Base-by-base conservation (phyloP, 35 echinoderm and acorn worm genomes). In the Lytechinus variegatus region DNA sequence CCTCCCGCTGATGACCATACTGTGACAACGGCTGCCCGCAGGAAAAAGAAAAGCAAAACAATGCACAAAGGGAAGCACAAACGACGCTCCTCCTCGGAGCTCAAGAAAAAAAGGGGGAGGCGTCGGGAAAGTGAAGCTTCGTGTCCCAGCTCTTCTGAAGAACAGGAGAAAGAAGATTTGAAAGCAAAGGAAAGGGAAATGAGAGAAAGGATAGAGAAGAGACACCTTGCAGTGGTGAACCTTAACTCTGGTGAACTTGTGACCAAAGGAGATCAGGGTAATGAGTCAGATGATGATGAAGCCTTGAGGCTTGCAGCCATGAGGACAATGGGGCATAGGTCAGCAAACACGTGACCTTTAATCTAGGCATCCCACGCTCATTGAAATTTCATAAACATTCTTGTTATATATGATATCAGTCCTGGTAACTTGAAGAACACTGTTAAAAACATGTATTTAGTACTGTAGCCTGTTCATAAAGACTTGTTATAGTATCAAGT, bases 261-360 rank as follows among this genome's bases (percentile, higher is more conserved):
- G 29, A 44, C 28, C 52, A 33, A 33, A 90, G 6, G 11, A 52
- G 52, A 33, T 12, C 9, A 90, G 11, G 52, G 88, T 90, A 90
- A 54, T 90, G 88, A 29, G 6, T 79, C 66, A 28, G 10, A 9
- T 51, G 88, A 90, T 12, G 88, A 90, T 44, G 88, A 90, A 90
- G 88, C 52, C 28, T 90, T 90, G 88, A 44, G 88, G 52, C 88
- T 90, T 90, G 88, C 28, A 90, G 88, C 88, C 3, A 90, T 90
- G 88, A 90, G 5, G 52, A 90, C 88, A 90, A 52, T 90, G 29
- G 88, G 88, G 4, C 28, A 54, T 51, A 90, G 52, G 52, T 51
- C 33, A 79, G n/a, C 24, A 79, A 79, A 79, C 66, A 79, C 19
- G 21, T 44, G 33, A 44, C 33, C 33, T 44, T 44, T 44, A 44